Conservation (phyloP, 2,797 vertebrate species). For the Acridotheres tristis region DNA sequence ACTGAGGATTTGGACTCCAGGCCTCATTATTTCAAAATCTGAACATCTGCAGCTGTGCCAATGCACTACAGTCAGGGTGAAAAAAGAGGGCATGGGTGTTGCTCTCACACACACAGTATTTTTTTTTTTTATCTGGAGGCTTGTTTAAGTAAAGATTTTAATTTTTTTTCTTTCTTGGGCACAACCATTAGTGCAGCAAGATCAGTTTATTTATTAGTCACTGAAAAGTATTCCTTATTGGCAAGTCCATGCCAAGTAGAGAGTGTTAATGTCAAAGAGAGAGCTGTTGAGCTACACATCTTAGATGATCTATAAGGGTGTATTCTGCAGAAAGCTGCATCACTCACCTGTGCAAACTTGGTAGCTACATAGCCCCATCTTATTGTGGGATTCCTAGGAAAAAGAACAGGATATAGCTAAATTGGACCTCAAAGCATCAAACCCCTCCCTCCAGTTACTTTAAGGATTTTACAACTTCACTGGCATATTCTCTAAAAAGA, state of each 20-base stretch:
- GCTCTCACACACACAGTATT: neutral
- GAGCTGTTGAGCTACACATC: neutral
- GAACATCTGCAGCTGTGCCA: neutral
- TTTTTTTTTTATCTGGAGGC: neutral
- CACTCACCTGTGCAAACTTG: constrained; percentile 90
- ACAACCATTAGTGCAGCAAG: neutral
- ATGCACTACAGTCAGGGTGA: neutral
- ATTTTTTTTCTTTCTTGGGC: neutral
- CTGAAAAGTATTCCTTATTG: neutral
- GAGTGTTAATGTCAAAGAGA: neutral
- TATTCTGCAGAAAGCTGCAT: neutral
- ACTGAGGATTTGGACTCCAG: neutral
- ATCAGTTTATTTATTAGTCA: neutral
- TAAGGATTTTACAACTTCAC: neutral
- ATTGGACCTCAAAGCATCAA: neutral
- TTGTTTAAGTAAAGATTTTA: neutral
- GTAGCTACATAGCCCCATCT: constrained; percentile 93
- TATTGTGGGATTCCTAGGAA: constrained; percentile 85
- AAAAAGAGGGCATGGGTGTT: neutral
- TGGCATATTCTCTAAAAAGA: neutral
- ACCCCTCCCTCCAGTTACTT: neutral
- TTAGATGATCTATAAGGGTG: neutral
- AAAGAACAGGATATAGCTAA: neutral
- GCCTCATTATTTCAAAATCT: neutral
- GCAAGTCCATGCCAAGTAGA: neutral